Percentiles rank a stretch among this genome's conserved stretches.
phyloP scores from a whole-genome alignment of 37 sponge, comb jelly and placozoan species.

The Cladorhizidae sp. region DNA sequence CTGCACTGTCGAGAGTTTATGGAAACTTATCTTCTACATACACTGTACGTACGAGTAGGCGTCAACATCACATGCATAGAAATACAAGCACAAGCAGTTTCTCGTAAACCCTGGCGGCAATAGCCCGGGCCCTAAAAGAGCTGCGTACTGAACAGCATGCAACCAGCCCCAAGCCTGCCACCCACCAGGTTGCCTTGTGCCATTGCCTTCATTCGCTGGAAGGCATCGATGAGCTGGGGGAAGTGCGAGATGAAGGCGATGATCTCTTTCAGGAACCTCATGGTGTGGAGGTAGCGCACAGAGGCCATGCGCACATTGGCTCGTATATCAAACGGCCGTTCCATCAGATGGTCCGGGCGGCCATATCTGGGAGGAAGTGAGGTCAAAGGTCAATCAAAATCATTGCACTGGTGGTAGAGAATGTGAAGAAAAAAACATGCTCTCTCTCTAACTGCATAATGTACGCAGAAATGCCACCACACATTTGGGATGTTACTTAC shows the following conservation, averaged over 20 bases:
- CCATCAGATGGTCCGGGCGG: slow-evolving; percentile 68
- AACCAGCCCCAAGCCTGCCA: too few species aligned
- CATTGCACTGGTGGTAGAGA: too few species aligned
- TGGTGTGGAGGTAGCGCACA: slow-evolving; percentile 97
- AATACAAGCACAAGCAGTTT: neutral
- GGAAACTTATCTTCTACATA: too few species aligned
- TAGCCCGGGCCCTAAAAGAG: too few species aligned
- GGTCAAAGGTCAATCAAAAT: too few species aligned
- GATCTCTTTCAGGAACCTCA: slow-evolving; percentile 92
- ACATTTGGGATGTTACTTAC: slow-evolving; percentile 32
- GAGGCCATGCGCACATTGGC: slow-evolving; percentile 71
- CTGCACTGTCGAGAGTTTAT: too few species aligned
- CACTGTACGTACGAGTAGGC: neutral
- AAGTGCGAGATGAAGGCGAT: slow-evolving; percentile 95
- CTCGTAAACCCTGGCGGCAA: neutral
- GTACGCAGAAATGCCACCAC: too few species aligned
- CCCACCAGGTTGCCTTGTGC: slow-evolving; percentile 82
- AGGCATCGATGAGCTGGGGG: slow-evolving; percentile 92
- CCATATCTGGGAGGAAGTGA: slow-evolving; percentile 61
- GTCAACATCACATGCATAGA: neutral
- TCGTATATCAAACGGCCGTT: slow-evolving; percentile 82
- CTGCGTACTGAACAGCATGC: too few species aligned
- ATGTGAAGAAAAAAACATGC: too few species aligned
- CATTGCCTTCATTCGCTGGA: slow-evolving; percentile 89
- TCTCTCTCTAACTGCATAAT: too few species aligned